A percentile compares a stretch with the other conserved stretches of the same genome.
Conservation (phyloP, 2,113 vertebrate genomes). For the Piaya cayana region DNA sequence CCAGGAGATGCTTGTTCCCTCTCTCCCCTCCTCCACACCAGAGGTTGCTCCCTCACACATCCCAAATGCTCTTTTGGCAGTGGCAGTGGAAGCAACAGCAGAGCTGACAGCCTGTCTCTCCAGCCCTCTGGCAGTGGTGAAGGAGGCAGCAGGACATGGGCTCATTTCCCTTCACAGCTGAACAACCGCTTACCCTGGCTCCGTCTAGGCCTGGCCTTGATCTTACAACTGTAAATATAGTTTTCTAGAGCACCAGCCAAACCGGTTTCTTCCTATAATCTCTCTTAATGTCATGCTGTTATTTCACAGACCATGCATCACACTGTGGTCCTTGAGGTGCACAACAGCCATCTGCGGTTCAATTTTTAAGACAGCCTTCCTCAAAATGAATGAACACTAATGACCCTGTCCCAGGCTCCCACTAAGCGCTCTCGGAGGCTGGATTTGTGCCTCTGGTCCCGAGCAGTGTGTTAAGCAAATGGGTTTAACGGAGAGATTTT, state of each 20-base stretch:
- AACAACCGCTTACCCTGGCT: slow-evolving; percentile 32
- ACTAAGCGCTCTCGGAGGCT: not conserved
- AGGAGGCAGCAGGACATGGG: not conserved
- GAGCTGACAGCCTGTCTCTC: not conserved
- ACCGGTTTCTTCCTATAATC: not conserved
- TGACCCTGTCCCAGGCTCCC: not conserved
- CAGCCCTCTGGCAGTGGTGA: not conserved
- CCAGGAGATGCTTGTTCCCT: not conserved
- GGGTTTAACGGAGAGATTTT: not conserved
- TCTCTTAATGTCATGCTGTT: not conserved
- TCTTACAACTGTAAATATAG: not conserved
- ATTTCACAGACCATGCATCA: not conserved
- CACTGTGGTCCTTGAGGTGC: not conserved
- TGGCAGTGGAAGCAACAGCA: not conserved
- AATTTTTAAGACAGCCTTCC: not conserved
- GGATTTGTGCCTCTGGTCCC: not conserved
- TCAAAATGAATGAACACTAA: not conserved
- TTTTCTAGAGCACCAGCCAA: not conserved
- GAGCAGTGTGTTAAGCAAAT: not conserved
- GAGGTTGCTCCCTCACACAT: not conserved
- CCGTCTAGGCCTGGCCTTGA: not conserved
- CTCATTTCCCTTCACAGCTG: not conserved
- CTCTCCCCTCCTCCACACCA: not conserved
- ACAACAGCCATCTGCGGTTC: not conserved
- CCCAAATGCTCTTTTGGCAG: not conserved